Percentiles rank a stretch among this genome's conserved stretches.
These are phyloP conservation scores for Halisarca cf. caerulea DNA, from an alignment of 37 sponge, comb jelly and placozoan genomes.

Conservation along the genomic window DNA sequence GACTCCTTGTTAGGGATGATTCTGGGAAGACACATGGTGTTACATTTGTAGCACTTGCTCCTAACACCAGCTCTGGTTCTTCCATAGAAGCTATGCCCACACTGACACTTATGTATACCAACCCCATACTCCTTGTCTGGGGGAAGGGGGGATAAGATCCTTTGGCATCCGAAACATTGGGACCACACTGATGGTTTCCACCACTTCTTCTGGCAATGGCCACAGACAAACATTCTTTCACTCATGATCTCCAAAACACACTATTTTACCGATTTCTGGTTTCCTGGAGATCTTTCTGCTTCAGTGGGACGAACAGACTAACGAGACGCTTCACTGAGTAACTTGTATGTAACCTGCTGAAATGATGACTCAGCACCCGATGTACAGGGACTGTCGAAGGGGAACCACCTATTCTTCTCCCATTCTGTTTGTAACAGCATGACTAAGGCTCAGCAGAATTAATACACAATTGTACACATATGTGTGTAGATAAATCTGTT, in stretches of 20 bases:
- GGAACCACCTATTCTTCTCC: too few species aligned
- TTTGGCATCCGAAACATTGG: not conserved
- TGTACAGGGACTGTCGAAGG: too few species aligned
- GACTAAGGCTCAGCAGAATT: too few species aligned
- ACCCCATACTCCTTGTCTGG: conserved; percentile 41
- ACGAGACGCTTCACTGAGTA: not conserved
- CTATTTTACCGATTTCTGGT: not conserved
- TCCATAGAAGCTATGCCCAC: not conserved
- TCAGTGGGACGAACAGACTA: not conserved
- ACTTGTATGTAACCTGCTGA: not conserved
- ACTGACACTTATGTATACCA: conserved; percentile 27
- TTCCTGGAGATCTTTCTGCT: not conserved
- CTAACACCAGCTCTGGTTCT: not conserved
- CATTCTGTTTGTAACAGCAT: too few species aligned
- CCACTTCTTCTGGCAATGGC: conserved; percentile 16
- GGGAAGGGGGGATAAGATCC: conserved; percentile 2
- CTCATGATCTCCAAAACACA: not conserved
- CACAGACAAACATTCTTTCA: conserved; percentile 38
- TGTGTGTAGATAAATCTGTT: too few species aligned
- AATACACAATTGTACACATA: too few species aligned
- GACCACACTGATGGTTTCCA: not conserved
- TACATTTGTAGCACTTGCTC: conserved; percentile 14
- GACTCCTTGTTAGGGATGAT: not conserved
- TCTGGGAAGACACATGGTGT: not conserved
- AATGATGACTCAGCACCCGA: too few species aligned